These are phyloP conservation scores for Chloebia gouldiae DNA, from an alignment of 2,113 vertebrate species.

Conservation along the genomic window DNA sequence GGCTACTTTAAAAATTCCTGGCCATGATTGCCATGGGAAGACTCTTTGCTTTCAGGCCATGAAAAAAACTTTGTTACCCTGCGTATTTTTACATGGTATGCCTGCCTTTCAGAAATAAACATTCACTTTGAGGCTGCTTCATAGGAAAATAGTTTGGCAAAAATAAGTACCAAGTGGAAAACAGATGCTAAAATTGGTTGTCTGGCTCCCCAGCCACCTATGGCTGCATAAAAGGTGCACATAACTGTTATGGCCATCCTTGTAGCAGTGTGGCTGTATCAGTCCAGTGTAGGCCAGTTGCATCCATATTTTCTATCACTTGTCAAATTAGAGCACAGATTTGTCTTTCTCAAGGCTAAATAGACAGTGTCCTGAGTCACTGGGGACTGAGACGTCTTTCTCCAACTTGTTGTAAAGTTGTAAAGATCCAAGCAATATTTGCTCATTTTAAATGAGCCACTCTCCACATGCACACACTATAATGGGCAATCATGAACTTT, in stretches of 20 bases:
- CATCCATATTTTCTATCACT: neutral
- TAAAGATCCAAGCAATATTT: neutral
- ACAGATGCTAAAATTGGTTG: neutral
- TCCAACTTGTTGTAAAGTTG: neutral
- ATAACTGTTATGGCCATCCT: neutral
- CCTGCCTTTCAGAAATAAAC: neutral
- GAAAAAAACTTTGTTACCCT: neutral
- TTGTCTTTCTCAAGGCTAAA: neutral
- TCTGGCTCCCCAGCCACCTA: neutral
- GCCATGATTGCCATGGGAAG: neutral
- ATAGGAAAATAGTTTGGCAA: slow-evolving; percentile 17
- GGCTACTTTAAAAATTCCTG: slow-evolving; percentile 19
- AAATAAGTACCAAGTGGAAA: neutral
- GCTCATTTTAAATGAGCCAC: rapidly evolving
- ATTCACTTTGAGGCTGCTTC: neutral
- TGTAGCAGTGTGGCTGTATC: neutral
- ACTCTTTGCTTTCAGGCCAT: neutral
- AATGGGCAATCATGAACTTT: neutral
- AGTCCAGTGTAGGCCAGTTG: neutral
- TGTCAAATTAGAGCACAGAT: neutral
- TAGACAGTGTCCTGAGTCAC: neutral
- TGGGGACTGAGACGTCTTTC: neutral
- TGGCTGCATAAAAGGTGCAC: neutral
- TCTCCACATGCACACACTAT: neutral
- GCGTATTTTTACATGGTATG: neutral